Evolutionary conservation across 2,113 vertebrate species (phyloP).

Genomic region (Poeciliopsis turrubarensis): DNA sequence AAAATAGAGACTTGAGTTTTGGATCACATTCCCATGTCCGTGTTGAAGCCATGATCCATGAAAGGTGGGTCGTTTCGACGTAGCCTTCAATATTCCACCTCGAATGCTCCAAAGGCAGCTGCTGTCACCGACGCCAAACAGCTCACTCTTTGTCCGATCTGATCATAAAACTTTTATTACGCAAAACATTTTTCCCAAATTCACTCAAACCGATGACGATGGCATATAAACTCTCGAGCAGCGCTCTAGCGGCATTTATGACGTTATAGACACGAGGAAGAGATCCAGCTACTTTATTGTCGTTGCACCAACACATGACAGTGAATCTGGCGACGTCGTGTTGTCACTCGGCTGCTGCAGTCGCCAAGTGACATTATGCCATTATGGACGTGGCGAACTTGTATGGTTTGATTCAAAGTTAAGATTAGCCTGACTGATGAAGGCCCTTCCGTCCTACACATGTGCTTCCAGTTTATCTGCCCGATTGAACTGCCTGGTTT

Average conservation of each 20-base stretch:
- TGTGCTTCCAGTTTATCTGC: conserved; percentile 2
- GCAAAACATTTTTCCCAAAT: too few species aligned
- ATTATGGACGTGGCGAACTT: background rate
- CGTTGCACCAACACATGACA: too few species aligned
- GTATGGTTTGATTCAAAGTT: background rate
- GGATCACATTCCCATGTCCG: background rate
- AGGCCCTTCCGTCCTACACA: background rate
- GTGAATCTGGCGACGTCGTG: too few species aligned
- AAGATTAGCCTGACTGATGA: background rate
- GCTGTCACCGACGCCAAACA: too few species aligned
- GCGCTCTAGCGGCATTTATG: background rate
- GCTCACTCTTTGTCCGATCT: too few species aligned
- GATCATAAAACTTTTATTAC: too few species aligned
- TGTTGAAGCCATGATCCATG: background rate
- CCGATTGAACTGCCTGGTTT: background rate
- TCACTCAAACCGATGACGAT: too few species aligned
- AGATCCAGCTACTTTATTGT: too few species aligned
- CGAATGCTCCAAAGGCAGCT: too few species aligned
- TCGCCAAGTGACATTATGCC: too few species aligned
- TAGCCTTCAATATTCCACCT: background rate
- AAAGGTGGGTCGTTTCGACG: background rate
- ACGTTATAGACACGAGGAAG: background rate
- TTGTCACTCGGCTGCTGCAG: too few species aligned
- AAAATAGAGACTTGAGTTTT: background rate
- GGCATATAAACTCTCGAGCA: too few species aligned